Conservation (phyloP, 1,140 invertebrate species). For the Polypedilum pembai region DNA sequence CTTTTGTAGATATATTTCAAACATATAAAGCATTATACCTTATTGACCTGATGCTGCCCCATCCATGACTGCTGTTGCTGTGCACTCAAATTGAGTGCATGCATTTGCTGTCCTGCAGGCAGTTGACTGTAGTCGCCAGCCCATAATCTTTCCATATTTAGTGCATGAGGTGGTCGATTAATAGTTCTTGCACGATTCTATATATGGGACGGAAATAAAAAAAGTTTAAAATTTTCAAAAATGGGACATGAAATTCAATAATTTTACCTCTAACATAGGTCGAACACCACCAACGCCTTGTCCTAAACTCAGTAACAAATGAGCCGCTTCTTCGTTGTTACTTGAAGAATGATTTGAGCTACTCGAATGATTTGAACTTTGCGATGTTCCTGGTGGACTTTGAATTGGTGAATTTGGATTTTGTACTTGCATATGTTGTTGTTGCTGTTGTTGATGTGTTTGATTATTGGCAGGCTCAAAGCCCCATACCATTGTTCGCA, state of each 20-base stretch:
- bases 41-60: conserved; percentile 28
- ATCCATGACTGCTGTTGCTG: conserved; percentile 44
- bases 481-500: conserved; percentile 82
- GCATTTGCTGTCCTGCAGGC: conserved; percentile 71
- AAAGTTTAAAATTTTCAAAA: neutral
- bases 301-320: conserved; percentile 71
- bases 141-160: conserved; percentile 88
- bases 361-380: conserved; percentile 9
- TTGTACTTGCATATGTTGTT: conserved; percentile 36
- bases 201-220: neutral
- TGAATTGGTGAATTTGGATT: conserved; percentile 44
- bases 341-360: conserved; percentile 38
- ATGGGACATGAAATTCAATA: neutral
- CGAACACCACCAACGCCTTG: conserved; percentile 47
- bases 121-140: conserved; percentile 75
- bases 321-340: conserved; percentile 70
- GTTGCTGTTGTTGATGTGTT: conserved; percentile 42
- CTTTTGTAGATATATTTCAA: too few relatives aligned
- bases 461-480: conserved; percentile 48
- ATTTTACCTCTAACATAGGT: conserved; percentile 5
- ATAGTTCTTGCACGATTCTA: conserved; percentile 38
- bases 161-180: conserved; percentile 45
- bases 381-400: conserved; percentile 36
- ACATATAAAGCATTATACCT: conserved; percentile 20
- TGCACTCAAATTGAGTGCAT: conserved; percentile 70